Evolutionary conservation across 2,113 vertebrate species (phyloP), one percentile per base, ranked within the genome.

Genomic region (Plecturocebus donacophilus): DNA sequence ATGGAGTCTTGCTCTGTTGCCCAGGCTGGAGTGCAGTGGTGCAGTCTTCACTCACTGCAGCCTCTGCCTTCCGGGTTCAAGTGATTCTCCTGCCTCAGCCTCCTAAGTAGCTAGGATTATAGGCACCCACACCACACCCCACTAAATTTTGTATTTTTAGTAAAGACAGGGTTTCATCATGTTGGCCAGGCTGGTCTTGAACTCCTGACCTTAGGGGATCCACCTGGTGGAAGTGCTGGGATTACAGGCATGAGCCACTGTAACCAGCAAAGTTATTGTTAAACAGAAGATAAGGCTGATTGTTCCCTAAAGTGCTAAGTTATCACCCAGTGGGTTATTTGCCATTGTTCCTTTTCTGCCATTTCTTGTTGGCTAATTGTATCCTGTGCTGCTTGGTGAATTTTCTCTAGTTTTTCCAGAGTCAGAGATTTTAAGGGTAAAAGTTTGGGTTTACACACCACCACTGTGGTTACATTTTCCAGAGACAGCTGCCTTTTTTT

Each of bases 401-500:
- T 99, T 98, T 99, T 99, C 98, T 99, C 99, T 98, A 99, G 98
- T 98, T 99, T 99, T 98, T 99, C 99, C 91, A 99, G 98, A n/a
- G 99, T 99, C 96, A 99, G 99, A 3, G 99, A 99, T 97, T 99
- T 99, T 97, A 99, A 99, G 42, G 99, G 99, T 93, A 99, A 98
- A 94, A 99, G 98, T 97, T 99, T 99, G 47, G 99, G 99, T 96
- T 99, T 99, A 95, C 99, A 99, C 64, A 99, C 98, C 94, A 99
- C 99, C 99, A 99, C 99, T 84, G 99, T 98, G 42, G 99, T 99
- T 61, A 99, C 95, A 93, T 99, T 99, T 98, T 99, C 99, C 97
- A 99, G 98, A 90, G 99, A 99, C 88, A 99, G 91, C 14, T 98
- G 99, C 99, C 99, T 99, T 99, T 64, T 99, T 98, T 99, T 99